These are phyloP conservation scores for Neosalanx taihuensis DNA, from an alignment of 2,797 vertebrate species.

Conservation along the genomic window DNA sequence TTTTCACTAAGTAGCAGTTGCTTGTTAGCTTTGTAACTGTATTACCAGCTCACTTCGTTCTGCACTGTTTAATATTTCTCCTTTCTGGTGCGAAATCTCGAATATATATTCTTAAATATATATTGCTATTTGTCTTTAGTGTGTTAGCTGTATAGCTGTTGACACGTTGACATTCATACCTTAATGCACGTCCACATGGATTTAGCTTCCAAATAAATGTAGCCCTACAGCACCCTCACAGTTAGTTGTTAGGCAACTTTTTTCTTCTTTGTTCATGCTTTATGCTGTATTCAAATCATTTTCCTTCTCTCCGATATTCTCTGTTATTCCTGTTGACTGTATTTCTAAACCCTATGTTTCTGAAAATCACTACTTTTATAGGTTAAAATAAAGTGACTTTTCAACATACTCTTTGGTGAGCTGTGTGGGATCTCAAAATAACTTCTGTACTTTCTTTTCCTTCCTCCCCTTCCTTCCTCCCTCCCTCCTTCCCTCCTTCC, in stretches of 20 bases:
- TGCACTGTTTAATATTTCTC: too few species aligned
- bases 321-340: conserved; percentile 3
- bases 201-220: neutral
- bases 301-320: conserved; percentile 21
- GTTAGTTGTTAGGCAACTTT: neutral
- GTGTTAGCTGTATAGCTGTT: too few species aligned
- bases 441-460: conserved; percentile 39
- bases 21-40: too few species aligned
- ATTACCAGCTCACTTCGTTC: too few species aligned
- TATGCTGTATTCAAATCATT: neutral
- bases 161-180: too few species aligned
- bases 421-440: conserved; percentile 36
- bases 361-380: conserved; percentile 18
- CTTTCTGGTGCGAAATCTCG: too few species aligned
- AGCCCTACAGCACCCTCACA: too few species aligned
- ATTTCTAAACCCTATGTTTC: conserved; percentile 11
- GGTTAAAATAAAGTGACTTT: conserved; percentile 21
- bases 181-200: neutral
- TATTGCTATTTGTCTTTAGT: too few species aligned
- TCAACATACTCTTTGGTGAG: conserved; percentile 26
- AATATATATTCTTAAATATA: too few species aligned
- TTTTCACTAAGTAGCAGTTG: too few species aligned
- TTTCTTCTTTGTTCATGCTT: neutral
- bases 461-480: conserved; percentile 20
- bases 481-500: conserved; percentile 9